Base-by-base conservation (phyloP, 53 echinoderm and acorn worm genomes). In the Astropecten irregularis region DNA sequence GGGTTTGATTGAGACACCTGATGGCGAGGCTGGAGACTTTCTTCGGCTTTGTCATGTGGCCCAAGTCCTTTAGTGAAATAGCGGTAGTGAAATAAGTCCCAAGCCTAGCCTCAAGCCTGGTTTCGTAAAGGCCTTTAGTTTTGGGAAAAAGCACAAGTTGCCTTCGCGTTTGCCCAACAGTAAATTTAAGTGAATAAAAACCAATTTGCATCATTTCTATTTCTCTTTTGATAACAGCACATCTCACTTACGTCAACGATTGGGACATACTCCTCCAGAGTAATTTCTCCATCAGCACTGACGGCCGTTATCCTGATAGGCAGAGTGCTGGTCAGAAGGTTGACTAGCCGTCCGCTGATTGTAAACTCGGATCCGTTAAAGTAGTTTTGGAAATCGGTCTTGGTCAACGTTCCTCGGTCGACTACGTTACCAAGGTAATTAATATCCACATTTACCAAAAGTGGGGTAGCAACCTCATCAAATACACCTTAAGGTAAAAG, bases 291-390 rank as follows among this genome's bases (percentile, higher is more conserved):
- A 27, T 67, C 72, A 7, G 92, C 63, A 13, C 94, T 94, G 19
- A 81, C 85, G 4, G 94, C 99, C 0, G 68, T 88, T 37, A 95
- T 89, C 6, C 81, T 68, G 58, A 93, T 84, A 1, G 88, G 92
- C 0, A 99, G 84, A 25, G 51, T 83, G 1, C 50, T 38, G 0
- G 74, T 69, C 10, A 84, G 77, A 9, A 84, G 49, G 46, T 87
- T 57, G 32, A 68, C 71, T 61, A 99, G 49, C 9, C 70, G 69
- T 39, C 99, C 99, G 30, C 94, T 83, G 71, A 99, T 90, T 25
- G 88, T 68, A 39, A 99, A 57, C 66, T 99, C 99, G 10, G 99
- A 92, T 26, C 99, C 99, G 81, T 99, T 92, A 74, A 92, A 99
- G 52, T 92, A 99, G 49, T 92, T 92, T 20, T 88, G 88, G 66